These are phyloP conservation scores for Pseudomyrmex sp. DNA, from an alignment of 1,140 invertebrate genomes.

Conservation along the genomic window DNA sequence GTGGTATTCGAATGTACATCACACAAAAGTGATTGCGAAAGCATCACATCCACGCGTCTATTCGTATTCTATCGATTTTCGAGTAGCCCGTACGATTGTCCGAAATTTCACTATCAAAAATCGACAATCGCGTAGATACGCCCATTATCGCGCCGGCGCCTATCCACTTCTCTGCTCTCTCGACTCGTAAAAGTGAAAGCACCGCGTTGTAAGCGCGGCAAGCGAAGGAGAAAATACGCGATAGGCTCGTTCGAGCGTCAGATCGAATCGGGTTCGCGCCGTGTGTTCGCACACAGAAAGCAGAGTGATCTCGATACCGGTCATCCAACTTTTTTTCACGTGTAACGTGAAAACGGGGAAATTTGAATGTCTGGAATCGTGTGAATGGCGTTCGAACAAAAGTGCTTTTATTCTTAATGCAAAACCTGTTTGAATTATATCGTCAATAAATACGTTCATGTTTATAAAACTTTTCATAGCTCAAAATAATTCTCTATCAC, in stretches of 20 bases:
- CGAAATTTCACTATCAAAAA: constrained; percentile 51
- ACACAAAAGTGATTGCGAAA: not conserved
- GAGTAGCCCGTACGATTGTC: not conserved
- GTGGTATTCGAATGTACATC: not conserved
- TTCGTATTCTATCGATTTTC: not conserved
- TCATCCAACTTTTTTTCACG: not conserved
- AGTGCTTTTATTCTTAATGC: no score
- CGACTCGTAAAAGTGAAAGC: constrained; percentile 75
- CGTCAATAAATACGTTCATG: no score
- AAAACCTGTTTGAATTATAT: not conserved
- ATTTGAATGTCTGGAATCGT: not conserved
- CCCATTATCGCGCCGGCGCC: constrained; percentile 6
- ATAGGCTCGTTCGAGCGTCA: constrained; percentile 61
- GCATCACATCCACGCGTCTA: not conserved
- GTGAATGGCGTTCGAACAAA: not conserved
- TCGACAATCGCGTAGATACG: not conserved
- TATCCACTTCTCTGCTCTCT: constrained; percentile 44
- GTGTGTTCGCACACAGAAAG: not conserved
- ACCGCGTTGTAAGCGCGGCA: constrained; percentile 61
- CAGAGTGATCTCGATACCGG: constrained; percentile 25
- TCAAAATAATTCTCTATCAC: no score
- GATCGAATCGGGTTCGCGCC: constrained; percentile 36
- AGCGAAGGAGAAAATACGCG: constrained; percentile 72
- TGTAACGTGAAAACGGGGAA: not conserved
- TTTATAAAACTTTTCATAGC: no score